Base-by-base conservation (phyloP, 2,888 invertebrate genomes). In the Augochlorella aurata region DNA sequence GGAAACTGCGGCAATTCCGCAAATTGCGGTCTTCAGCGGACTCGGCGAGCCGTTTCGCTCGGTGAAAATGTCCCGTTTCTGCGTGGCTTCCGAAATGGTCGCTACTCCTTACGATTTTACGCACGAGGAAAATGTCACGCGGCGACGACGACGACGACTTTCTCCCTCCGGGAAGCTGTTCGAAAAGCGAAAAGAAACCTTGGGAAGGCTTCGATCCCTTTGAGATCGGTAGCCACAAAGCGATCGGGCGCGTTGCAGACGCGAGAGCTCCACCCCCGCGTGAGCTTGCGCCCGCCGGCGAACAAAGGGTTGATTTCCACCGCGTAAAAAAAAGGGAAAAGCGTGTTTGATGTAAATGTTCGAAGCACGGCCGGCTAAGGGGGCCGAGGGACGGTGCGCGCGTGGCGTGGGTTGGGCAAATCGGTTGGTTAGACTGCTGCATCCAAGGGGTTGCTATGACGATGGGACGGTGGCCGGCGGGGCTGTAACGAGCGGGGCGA, bases 401-500 rank as follows among this genome's bases (percentile, higher is more conserved):
- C 54, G 52, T 81, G 50, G 54, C 63, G 71, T 70, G 76, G 81
- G 81, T 65, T 49, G 84, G 85, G 82, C 67, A 86, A 83, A 85
- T 86, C 85, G 88, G 85, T 81, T 82, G 87, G 88, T 85, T 86
- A 84, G 85, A 81, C 86, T 86, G 85, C 87, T 85, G 85, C 82
- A 85, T 87, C 79, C 84, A 82, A 90, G 92, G 93, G 92, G 93
- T 93, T 93, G 93, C 93, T 92, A 93, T 93, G 92, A 89, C 91
- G 88, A 93, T 92, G 88, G 85, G 79, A 81, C 85, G 81, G 83
- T 74, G 77, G 83, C 74, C 79, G 52, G 72, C 58, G 47, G 24
- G 58, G 58, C 24, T 7, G 58, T 78, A 81, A 77, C 80, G 82
- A 85, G 86, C 79, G 76, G 86, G 74, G 76, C 79, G 74, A 76